Percentiles rank a stretch among this genome's conserved stretches.
phyloP scores from a whole-genome alignment of 2,113 vertebrate species.

The Mobula hypostoma region DNA sequence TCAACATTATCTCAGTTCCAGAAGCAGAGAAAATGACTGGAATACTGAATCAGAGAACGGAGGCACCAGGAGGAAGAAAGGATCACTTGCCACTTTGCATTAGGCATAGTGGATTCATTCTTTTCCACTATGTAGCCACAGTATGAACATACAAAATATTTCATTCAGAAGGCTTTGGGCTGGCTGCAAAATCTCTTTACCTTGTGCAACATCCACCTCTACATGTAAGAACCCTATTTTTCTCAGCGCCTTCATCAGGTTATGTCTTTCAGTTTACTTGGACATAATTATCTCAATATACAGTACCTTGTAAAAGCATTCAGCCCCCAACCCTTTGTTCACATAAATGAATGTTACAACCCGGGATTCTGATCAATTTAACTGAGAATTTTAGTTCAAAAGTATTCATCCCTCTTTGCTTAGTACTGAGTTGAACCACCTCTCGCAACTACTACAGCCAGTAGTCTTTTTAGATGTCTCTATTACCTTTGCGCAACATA shows the following conservation, averaged over 20 bases:
- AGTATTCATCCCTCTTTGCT: too few species aligned
- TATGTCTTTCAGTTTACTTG: neutral
- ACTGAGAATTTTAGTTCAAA: too few species aligned
- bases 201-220: neutral
- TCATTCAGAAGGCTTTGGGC: neutral
- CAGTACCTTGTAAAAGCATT: too few species aligned
- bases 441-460: too few species aligned
- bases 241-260: neutral
- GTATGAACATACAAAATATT: neutral
- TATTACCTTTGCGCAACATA: too few species aligned
- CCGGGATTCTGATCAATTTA: too few species aligned
- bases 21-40: constrained; percentile 14
- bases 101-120: neutral
- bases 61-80: constrained; percentile 35
- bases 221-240: neutral
- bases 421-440: too few species aligned
- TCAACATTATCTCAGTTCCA: constrained; percentile 43
- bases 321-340: too few species aligned
- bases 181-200: neutral
- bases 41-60: constrained; percentile 30
- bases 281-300: neutral
- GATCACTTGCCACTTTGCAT: constrained; percentile 1
- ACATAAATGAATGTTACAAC: too few species aligned
- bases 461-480: too few species aligned
- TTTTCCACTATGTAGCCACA: neutral